Base-by-base conservation (phyloP, 2,113 vertebrate species). In the Sylvietta virens region DNA sequence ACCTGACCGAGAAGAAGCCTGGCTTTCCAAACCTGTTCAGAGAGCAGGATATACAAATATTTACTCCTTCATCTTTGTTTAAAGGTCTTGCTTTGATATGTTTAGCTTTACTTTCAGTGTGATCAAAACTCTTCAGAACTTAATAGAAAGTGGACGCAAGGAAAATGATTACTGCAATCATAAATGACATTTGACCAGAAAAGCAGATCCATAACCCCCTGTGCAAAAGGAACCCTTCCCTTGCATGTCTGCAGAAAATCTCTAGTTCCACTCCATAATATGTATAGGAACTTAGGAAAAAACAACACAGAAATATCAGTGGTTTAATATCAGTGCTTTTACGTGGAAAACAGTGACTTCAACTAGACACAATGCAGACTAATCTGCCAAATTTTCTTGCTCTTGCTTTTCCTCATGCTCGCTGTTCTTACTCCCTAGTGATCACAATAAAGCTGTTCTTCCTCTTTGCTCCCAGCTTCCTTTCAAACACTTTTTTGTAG, bases 21-120 rank as follows among this genome's bases (percentile, higher is more conserved):
- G 64, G 58, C 56, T 67, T 92, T 94, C 62, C 66, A 92, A 86
- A 73, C 10, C 33, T 27, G 54, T 44, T 87, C 79, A 83, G 51
- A 70, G 79, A 86, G 67, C 30, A 93, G 45, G 64, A 86, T 56
- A 73, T n/a, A 95, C 58, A 88, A 94, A 95, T 45, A 94, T 93
- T 93, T 88, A 84, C 48, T 58, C 39, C 71, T 81, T 72, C 37
- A 67, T 40, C 60, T 42, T 86, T 71, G 56, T 80, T 93, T 96
- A 71, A 90, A 94, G 74, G 90, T 83, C 71, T 81, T 82, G 50
- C 47, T 94, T 92, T 3, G 1, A 13, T 74, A 71, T 44, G 60
- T 88, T 93, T 65, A 67, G 42, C 37, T 66, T 58, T 71, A 47
- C 54, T 86, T 82, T 16, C 58, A 81, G 28, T 24, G 30, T 15